These are phyloP conservation scores for Sphaerophoria rueppellii DNA, from an alignment of 2,888 invertebrate species.

Conservation along the genomic window DNA sequence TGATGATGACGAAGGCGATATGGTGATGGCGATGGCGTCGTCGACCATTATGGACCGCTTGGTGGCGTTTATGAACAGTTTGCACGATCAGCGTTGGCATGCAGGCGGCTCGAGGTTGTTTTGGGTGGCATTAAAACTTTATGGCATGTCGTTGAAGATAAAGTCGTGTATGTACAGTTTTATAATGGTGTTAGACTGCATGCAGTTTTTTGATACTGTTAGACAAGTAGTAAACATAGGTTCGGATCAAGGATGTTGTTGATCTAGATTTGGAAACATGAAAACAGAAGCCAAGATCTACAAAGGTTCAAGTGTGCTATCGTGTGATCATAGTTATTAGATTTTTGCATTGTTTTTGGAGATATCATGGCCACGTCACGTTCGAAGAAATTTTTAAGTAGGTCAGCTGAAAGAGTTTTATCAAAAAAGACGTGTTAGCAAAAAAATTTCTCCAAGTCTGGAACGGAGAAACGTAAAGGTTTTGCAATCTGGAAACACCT, in stretches of 20 bases:
- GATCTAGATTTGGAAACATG: conserved; percentile 14
- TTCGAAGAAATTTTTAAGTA: no score
- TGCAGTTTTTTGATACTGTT: conserved; percentile 46
- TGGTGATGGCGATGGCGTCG: conserved; percentile 36
- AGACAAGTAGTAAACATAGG: conserved; percentile 42
- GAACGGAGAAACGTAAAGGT: no score
- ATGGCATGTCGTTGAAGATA: conserved; percentile 64
- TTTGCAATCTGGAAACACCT: no score
- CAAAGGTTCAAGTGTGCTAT: not conserved
- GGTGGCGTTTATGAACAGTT: conserved; percentile 64
- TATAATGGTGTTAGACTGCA: conserved; percentile 13
- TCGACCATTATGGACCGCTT: conserved; percentile 44
- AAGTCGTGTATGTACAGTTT: conserved; percentile 27
- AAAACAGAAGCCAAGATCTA: conserved; percentile 17
- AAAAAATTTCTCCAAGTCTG: no score
- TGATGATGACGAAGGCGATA: conserved; percentile 21
- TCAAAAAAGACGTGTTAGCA: no score
- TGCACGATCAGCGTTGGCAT: conserved; percentile 47
- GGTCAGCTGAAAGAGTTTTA: no score
- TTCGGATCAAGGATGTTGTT: conserved; percentile 50
- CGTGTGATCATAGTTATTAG: not conserved
- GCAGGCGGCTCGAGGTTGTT: conserved; percentile 33
- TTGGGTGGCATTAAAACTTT: conserved; percentile 60
- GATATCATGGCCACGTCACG: not conserved
- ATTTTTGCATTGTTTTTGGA: not conserved